Evolutionary conservation across 2,888 invertebrate genomes (phyloP), one percentile per base, ranked within the genome.

Genomic region (Nymphalis c-album): DNA sequence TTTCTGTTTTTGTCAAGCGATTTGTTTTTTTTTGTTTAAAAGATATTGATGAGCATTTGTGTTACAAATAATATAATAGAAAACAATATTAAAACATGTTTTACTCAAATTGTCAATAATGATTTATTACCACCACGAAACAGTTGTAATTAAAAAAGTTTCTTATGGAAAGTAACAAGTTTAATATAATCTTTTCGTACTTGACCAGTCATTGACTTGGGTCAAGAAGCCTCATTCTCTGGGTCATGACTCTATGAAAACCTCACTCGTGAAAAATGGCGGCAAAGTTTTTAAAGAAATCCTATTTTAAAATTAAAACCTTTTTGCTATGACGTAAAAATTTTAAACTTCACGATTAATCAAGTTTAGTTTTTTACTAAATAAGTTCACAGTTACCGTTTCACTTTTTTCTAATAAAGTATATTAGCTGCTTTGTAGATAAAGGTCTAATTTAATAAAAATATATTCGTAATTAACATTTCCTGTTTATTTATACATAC

Each of bases 191-290:
- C 57, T 18, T 40, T 35, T 40, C 35, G 18, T 18, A 57, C 57
- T 57, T 31, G 18, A 57, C n/a, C 40, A 57, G 57, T 40, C 57
- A 26, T 57, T n/a, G 10, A 31, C n/a, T 35, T 26, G 13, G 57
- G 57, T 57, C 57, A 57, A 57, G 57, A 57, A 18, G 53, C 18
- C 57, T 40, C 31, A 55, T 55, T 55, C 18, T 40, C 57, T 18
- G 13, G 40, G 57, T 57, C 57, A 8, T 55, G 8, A 31, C 40
- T 57, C 57, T 40, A 53, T 57, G 40, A 18, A 40, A 57, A 57
- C 13, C 18, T 18, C 7, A 40, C 31, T 17, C 55, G 10, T 55
- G 40, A 57, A 31, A 57, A 57, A 57, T 18, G 35, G 18, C 57
- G 57, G 18, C 7, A n/a, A 50, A 17, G 26, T 26, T 57, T 26